These are phyloP conservation scores for Exaiptasia diaphana DNA, from an alignment of 64 coral and sea anemone genomes.

Conservation along the genomic window DNA sequence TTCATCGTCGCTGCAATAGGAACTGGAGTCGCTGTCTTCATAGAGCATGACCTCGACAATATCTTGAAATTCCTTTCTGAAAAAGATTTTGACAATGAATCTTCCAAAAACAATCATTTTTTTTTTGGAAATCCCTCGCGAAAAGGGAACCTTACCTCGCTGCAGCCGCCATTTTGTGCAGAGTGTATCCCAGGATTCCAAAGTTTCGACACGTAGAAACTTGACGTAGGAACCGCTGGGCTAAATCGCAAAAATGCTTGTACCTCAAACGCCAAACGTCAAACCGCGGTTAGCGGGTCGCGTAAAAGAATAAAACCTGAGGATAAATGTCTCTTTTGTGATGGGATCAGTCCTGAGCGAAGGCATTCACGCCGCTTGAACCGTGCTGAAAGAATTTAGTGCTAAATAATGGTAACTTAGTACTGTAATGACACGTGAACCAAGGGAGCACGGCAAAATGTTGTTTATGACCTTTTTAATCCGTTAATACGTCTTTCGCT, in stretches of 20 bases:
- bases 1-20: slow-evolving; percentile 16
- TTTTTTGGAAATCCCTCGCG: not conserved
- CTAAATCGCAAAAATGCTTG: not conserved
- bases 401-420: no score
- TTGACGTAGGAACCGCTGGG: not conserved
- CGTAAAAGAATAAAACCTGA: not conserved
- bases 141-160: not conserved
- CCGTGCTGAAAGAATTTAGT: no score
- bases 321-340: not conserved
- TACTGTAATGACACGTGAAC: no score
- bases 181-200: not conserved
- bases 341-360: no score
- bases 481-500: no score
- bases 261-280: not conserved
- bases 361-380: no score
- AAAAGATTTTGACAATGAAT: not conserved
- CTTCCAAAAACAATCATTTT: not conserved
- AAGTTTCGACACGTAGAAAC: not conserved
- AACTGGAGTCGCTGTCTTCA: slow-evolving; percentile 5
- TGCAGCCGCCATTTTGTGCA: slow-evolving; percentile 29
- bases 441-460: no score
- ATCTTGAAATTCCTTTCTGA: slow-evolving; percentile 13
- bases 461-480: no score
- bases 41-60: slow-evolving; percentile 14
- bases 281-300: not conserved